Base-by-base conservation (phyloP, 2,113 vertebrate species). In the Rattus norvegicus region DNA sequence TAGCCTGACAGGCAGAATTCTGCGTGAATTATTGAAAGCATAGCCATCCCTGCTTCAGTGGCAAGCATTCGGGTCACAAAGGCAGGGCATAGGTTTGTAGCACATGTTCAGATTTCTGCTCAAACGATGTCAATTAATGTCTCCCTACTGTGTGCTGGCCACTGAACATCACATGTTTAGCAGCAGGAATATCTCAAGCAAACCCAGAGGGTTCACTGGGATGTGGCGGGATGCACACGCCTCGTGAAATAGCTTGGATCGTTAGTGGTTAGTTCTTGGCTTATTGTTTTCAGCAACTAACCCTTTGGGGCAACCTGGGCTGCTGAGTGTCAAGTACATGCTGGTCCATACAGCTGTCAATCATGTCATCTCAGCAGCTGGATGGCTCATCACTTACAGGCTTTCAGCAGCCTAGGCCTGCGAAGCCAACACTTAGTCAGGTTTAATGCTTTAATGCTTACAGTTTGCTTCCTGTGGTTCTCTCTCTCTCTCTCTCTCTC, bases 21-120 rank as follows among this genome's bases (percentile, higher is more conserved):
- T 43, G 72, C 33, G 33, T 59, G 36, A n/a, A 67, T 90, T 24
- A 69, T 79, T 65, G 16, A 75, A 72, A 67, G 59, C 39, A 28
- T 1, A 85, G 33, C 49, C 75, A 49, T 30, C 13, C 6, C 33
- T n/a, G 0, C 65, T 86, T 28, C 26, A 70, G 16, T 20, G 9
- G 39, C n/a, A 88, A 87, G 17, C 39, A 70, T 90, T 93, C 36
- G 36, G 70, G 79, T 95, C 54, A 39, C 59, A 95, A 88, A 91
- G 80, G 33, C 67, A 80, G 70, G 33, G 7, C 36, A 24, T 52
- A 22, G 26, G 59, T 89, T 86, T 77, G 54, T 63, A 90, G 56
- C 43, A 70, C 28, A 17, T 14, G 17, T 77, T 94, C 65, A 88
- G 22, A 95, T 88, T 86, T 86, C 70, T 24, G 22, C 69, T 56